Evolutionary conservation across 2,888 invertebrate genomes (phyloP), one percentile per base, ranked within the genome.

Genomic region (Orthonevra nobilis): DNA sequence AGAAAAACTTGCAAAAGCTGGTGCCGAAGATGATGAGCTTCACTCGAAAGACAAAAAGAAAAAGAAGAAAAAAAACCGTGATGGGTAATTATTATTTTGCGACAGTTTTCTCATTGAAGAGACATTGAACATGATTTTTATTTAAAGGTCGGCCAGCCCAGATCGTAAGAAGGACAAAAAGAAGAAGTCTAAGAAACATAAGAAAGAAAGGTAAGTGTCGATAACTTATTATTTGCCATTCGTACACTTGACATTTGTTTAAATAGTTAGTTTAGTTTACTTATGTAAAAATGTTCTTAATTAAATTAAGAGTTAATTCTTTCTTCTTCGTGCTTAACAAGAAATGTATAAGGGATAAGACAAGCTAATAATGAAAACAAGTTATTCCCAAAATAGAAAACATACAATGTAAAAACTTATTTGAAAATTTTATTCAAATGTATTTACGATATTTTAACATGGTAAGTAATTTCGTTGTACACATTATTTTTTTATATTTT

Each of bases 151-250:
- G 40, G 93, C 94, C 54, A 92, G 91, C 85, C 93, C 93, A 82
- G 94, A 94, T 85, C 90, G 92, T 19, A 94, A 93, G 88, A 93
- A 92, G 85, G 90, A 92, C 81, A 94, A 94, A 90, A 94, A 94
- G 91, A 95, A 94, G 90, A 94, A 94, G 87, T 92, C 93, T 0
- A 94, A 94, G 88, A 93, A 92, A 89, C 92, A 92, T 86, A 93
- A 93, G 88, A 93, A 92, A 88, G 93, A 93, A 83, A 93, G 92
- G 94, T 93, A 90, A 90, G 91, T n/a, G n/a, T n/a, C n/a, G n/a
- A n/a, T n/a, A n/a, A n/a, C 83, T 12, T 20, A 12, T 38, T 32
- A n/a, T 17, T 9, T 19, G 2, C 5, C 5, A 23, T 19, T 32
- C 20, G 44, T 42, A 40, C 9, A 52, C 34, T 73, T 38, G 19